Evolutionary conservation across 2,113 vertebrate species (phyloP).

Genomic region (Varanus komodoensis): DNA sequence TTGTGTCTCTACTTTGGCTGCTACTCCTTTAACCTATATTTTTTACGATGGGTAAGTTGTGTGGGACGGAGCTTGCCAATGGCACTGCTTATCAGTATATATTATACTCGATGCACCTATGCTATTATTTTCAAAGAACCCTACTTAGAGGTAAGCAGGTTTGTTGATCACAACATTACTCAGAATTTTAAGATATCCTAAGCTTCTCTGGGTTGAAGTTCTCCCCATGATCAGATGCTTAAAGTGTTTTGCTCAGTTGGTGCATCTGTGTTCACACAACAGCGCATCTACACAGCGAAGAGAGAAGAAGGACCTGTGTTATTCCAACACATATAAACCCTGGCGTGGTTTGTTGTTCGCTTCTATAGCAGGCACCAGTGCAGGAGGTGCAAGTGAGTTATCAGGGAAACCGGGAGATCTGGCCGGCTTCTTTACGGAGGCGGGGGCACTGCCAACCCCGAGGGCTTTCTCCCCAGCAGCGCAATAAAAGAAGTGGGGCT

Average conservation of each 20-base stretch:
- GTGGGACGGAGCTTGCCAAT: neutral
- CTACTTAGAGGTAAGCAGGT: neutral
- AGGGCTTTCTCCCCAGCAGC: neutral
- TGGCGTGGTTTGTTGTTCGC: neutral
- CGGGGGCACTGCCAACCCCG: neutral
- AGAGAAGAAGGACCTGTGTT: neutral
- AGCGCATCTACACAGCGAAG: neutral
- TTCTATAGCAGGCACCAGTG: neutral
- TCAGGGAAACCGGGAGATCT: neutral
- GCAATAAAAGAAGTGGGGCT: neutral
- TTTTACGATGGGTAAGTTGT: too few species aligned
- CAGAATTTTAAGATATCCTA: too few species aligned
- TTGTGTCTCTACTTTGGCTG: neutral
- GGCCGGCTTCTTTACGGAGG: neutral
- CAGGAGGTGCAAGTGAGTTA: neutral
- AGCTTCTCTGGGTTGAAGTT: neutral
- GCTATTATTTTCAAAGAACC: neutral
- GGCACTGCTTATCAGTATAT: neutral
- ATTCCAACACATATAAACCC: neutral
- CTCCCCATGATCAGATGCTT: neutral
- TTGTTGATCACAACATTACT: neutral
- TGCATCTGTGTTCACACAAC: neutral
- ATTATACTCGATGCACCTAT: neutral
- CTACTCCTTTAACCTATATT: neutral
- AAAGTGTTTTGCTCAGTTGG: neutral